Percentiles rank a stretch among this genome's conserved stretches.
Conservation (phyloP, 2,888 invertebrate genomes). For the Theretra japonica region DNA sequence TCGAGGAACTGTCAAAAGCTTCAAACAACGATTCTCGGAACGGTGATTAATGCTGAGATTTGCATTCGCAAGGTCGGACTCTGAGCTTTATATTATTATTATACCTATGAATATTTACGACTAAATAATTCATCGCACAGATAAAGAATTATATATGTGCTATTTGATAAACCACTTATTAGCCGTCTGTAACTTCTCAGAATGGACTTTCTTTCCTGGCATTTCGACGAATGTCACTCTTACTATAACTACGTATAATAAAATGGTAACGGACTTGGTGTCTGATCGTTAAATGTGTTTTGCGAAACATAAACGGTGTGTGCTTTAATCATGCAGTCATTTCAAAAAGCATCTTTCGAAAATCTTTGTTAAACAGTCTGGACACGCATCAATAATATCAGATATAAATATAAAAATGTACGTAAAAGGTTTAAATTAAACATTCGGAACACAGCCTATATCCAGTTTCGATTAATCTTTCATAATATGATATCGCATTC, state of each 20-base stretch:
- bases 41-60: slow-evolving; percentile 42
- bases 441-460: neutral
- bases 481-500: neutral
- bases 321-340: neutral
- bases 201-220: slow-evolving; percentile 46
- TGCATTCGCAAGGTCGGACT: slow-evolving; percentile 40
- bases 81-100: slow-evolving; percentile 27
- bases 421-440: neutral
- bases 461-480: neutral
- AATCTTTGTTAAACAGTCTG: neutral
- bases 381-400: neutral
- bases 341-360: neutral
- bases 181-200: slow-evolving; percentile 38
- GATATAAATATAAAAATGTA: neutral
- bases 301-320: neutral
- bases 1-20: slow-evolving; percentile 53
- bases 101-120: slow-evolving; percentile 29
- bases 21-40: slow-evolving; percentile 46
- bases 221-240: slow-evolving; percentile 32
- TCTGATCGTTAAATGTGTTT: slow-evolving; percentile 9
- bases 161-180: slow-evolving; percentile 26
- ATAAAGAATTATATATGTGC: slow-evolving; percentile 19
- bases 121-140: slow-evolving; percentile 14
- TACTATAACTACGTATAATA: slow-evolving; percentile 19
- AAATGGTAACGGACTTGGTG: slow-evolving; percentile 11